Conservation (phyloP, 2,888 invertebrate species). For the Dynastes tityus region DNA sequence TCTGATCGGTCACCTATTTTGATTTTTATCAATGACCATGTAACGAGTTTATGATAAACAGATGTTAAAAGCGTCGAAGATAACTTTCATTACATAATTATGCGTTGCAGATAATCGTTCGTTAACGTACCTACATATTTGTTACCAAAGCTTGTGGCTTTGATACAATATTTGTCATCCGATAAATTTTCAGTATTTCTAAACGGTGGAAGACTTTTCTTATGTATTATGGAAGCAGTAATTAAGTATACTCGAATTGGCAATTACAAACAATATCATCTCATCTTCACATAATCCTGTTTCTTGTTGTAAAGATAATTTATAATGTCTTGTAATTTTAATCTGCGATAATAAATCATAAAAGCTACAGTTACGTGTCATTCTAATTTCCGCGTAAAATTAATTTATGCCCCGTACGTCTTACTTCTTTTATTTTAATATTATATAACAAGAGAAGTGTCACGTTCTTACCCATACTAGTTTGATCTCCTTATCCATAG, state of each 20-base stretch:
- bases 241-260: slow-evolving; percentile 6
- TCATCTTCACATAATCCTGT: slow-evolving; percentile 29
- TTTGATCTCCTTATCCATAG: too few relatives aligned
- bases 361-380: slow-evolving; percentile 17
- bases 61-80: background rate
- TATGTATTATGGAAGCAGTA: slow-evolving; percentile 7
- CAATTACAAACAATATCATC: slow-evolving; percentile 42
- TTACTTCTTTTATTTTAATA: background rate
- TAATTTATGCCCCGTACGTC: background rate
- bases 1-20: slow-evolving; percentile 9
- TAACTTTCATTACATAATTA: background rate
- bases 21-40: slow-evolving; percentile 22
- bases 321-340: slow-evolving; percentile 29
- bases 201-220: too few relatives aligned
- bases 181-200: too few relatives aligned
- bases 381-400: slow-evolving; percentile 29
- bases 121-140: background rate
- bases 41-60: slow-evolving; percentile 14
- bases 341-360: slow-evolving; percentile 34
- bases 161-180: too few relatives aligned
- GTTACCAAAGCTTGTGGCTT: too few relatives aligned
- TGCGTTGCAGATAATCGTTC: background rate
- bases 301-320: slow-evolving; percentile 30
- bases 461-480: too few relatives aligned
- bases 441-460: background rate